Evolutionary conservation across 1,140 invertebrate species (phyloP), one percentile per base, ranked within the genome.

Genomic region (Sipha flava): DNA sequence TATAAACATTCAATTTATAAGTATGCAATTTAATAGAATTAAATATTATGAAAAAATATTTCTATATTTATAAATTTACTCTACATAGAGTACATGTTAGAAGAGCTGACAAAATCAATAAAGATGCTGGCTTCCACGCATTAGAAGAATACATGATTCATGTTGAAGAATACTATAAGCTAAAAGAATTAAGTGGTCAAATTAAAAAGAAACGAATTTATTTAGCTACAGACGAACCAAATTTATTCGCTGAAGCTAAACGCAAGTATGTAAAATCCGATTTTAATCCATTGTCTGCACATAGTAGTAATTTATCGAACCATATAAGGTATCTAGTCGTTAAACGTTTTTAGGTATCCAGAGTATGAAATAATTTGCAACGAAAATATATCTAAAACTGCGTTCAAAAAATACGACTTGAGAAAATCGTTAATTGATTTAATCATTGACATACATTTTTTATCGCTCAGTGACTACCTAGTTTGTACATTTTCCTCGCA

Each of bases 401-500:
- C 97, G 7, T 92, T 98, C 0, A 92, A 93, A 6, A 93, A 93
- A 2, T 87, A 96, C 43, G 98, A 98, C 86, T 93, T 93, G 1
- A 93, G 95, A 81, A 89, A 90, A 3, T 97, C 96, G 0, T 87
- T 98, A 10, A 90, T 92, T 82, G 96, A 95, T 6, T 93, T 98
- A 77, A 94, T 98, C 66, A 87, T 95, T 9, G 96, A 99, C 84
- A 93, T 98, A 72, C 91, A 96, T 84, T 89, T 98, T 84, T 86
- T 98, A 26, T 92, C 96, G 0, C 88, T 92, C 81, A 92, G 91
- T 84, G 95, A 98, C 86, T 94, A 91, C 87, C 86, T 98, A 73
- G 96, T 99, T 10, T 98, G 96, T 86, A 98, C 96, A 0, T 98
- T 98, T 85, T 98, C 95, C 59, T 98, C 96, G 73, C 96, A 98